phyloP scores from a whole-genome alignment of 2,113 vertebrate species.

The Cinclus cinclus region DNA sequence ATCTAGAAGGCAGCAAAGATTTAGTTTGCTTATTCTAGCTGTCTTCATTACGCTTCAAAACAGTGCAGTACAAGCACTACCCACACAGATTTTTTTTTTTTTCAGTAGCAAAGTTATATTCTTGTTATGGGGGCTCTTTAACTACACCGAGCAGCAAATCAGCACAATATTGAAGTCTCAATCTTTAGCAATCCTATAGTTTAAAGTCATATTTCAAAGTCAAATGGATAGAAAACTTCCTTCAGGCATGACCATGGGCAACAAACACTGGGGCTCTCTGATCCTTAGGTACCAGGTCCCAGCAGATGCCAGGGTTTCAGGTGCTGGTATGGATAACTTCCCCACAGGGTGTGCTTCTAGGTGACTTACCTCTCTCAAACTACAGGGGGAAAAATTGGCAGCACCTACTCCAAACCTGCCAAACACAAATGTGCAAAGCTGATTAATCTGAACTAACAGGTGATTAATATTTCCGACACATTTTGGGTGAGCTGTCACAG shows the following conservation, averaged over 20 bases:
- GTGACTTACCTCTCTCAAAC: not conserved
- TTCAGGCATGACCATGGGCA: not conserved
- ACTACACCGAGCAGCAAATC: not conserved
- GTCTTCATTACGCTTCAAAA: not conserved
- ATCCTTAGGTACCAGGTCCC: too few relatives aligned
- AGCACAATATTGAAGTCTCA: not conserved
- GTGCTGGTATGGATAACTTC: fast-evolving
- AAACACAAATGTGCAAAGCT: not conserved
- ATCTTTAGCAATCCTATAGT: not conserved
- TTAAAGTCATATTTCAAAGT: not conserved
- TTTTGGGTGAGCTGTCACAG: not conserved
- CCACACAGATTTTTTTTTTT: not conserved
- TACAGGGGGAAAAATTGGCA: not conserved
- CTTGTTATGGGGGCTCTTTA: not conserved
- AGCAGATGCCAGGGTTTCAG: not conserved
- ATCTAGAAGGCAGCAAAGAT: not conserved
- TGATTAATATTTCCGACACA: not conserved
- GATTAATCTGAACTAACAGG: not conserved
- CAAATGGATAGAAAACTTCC: not conserved
- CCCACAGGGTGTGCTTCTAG: fast-evolving
- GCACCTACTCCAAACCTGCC: not conserved
- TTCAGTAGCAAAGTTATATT: fast-evolving
- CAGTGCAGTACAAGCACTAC: not conserved
- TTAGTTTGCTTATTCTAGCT: not conserved
- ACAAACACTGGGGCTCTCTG: not conserved